Conservation (phyloP, 2,113 vertebrate species). For the Solea senegalensis region DNA sequence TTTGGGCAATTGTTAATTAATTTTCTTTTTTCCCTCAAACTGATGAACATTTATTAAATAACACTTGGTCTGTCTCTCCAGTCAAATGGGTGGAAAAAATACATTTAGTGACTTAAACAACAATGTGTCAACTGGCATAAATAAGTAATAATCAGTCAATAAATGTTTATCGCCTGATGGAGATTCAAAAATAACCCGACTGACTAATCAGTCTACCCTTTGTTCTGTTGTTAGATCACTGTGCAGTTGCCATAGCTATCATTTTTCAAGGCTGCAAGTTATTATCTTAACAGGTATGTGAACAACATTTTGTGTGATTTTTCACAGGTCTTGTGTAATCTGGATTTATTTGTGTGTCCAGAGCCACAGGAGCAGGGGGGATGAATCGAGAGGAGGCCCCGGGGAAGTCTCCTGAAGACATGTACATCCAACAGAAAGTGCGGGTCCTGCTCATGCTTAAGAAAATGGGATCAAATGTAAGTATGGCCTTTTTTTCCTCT, state of each 20-base stretch:
- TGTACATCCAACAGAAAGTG: slow-evolving; percentile 99
- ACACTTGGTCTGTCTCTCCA: too few species aligned
- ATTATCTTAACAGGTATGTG: neutral
- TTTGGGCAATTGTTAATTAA: too few species aligned
- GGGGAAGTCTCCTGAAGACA: slow-evolving; percentile 98
- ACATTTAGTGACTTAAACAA: too few species aligned
- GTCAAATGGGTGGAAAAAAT: too few species aligned
- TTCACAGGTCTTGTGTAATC: slow-evolving; percentile 29
- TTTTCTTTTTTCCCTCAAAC: too few species aligned
- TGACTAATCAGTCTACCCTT: too few species aligned
- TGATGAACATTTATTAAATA: too few species aligned
- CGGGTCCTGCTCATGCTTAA: slow-evolving; percentile 98
- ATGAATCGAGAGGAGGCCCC: slow-evolving; percentile 99
- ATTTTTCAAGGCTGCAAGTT: neutral
- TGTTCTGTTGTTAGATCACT: neutral
- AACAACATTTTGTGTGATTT: slow-evolving; percentile 8
- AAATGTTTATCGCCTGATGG: too few species aligned
- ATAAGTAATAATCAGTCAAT: too few species aligned
- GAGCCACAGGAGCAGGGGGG: slow-evolving; percentile 90
- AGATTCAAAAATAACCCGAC: too few species aligned
- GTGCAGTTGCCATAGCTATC: neutral
- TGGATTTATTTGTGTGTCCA: slow-evolving; percentile 49
- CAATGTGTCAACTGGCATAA: too few species aligned
- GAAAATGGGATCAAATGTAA: slow-evolving; percentile 99
- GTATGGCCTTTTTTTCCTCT: slow-evolving; percentile 48